A percentile compares a stretch with the other conserved stretches of the same genome.
Evolutionary conservation across 1,140 invertebrate genomes (phyloP).

Genomic region (Tachypleus tridentatus): DNA sequence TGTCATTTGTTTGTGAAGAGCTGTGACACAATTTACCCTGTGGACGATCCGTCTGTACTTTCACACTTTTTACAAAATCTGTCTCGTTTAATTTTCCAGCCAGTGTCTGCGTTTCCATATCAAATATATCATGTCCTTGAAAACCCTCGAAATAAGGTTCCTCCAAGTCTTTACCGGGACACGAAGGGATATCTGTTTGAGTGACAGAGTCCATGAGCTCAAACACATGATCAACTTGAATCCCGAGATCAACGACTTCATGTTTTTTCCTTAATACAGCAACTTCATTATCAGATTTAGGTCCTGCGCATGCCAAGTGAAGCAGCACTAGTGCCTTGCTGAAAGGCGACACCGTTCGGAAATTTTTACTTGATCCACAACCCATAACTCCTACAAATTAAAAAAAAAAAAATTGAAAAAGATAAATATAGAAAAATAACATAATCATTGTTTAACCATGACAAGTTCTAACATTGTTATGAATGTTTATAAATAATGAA

Average conservation of each 20-base stretch:
- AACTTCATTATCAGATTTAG: neutral
- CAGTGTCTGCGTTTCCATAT: slow-evolving; percentile 17
- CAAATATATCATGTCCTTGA: slow-evolving; percentile 16
- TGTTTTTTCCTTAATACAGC: no score
- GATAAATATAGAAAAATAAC: no score
- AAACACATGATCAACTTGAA: slow-evolving; percentile 12
- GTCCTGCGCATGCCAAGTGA: slow-evolving; percentile 8
- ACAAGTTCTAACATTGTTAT: no score
- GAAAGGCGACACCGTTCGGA: slow-evolving; percentile 16
- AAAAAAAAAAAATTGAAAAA: no score
- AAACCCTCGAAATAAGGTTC: slow-evolving; percentile 9
- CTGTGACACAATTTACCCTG: slow-evolving; percentile 10
- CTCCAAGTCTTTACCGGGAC: slow-evolving; percentile 15
- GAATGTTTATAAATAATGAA: no score
- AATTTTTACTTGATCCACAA: slow-evolving; percentile 17
- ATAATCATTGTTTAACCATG: no score
- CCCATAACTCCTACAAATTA: slow-evolving; percentile 7
- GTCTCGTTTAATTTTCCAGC: slow-evolving; percentile 1
- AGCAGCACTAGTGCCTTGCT: slow-evolving; percentile 15
- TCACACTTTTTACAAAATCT: slow-evolving; percentile 19
- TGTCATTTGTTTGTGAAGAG: slow-evolving; percentile 9
- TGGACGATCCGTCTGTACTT: slow-evolving; percentile 17
- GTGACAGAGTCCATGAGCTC: slow-evolving; percentile 12
- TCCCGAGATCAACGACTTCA: slow-evolving; percentile 6
- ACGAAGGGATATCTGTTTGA: slow-evolving; percentile 15